Evolutionary conservation across 2,797 vertebrate species (phyloP).

Genomic region (Cryptoblepharus egeriae): DNA sequence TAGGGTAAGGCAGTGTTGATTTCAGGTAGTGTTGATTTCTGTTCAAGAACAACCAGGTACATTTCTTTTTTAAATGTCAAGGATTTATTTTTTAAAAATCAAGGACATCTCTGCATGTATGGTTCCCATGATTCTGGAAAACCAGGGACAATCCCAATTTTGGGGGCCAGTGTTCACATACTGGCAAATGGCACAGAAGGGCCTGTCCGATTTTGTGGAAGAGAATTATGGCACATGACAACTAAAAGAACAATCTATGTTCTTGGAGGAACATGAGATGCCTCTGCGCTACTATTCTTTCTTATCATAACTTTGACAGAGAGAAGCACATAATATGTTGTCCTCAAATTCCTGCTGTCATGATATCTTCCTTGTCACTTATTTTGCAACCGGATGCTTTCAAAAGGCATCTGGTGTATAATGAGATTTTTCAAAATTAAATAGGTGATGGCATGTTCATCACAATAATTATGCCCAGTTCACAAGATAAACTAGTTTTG

Average conservation of each 20-base stretch:
- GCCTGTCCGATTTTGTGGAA: too few relatives aligned
- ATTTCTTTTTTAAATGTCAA: background rate
- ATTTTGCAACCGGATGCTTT: constrained; percentile 60
- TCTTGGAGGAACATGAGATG: constrained; percentile 47
- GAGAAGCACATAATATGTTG: constrained; percentile 64
- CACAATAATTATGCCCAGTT: constrained; percentile 22
- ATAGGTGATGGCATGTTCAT: constrained; percentile 29
- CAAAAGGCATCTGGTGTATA: constrained; percentile 50
- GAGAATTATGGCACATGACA: constrained; percentile 39
- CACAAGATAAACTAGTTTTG: background rate
- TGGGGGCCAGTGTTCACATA: too few relatives aligned
- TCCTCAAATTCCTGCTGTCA: constrained; percentile 58
- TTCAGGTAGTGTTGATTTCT: background rate
- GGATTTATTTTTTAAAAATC: too few relatives aligned
- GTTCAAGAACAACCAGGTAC: constrained; percentile 20
- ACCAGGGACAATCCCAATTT: too few relatives aligned
- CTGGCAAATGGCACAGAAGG: too few relatives aligned
- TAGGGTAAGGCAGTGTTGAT: too few relatives aligned
- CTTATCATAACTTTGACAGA: constrained; percentile 61
- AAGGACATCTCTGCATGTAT: too few relatives aligned
- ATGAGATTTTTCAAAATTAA: constrained; percentile 48
- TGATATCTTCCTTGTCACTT: constrained; percentile 44
- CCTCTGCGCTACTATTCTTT: constrained; percentile 52
- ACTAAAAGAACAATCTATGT: constrained; percentile 48
- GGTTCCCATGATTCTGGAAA: too few relatives aligned